Base-by-base conservation (phyloP, 1,140 invertebrate genomes). In the Drosophila triauraria region DNA sequence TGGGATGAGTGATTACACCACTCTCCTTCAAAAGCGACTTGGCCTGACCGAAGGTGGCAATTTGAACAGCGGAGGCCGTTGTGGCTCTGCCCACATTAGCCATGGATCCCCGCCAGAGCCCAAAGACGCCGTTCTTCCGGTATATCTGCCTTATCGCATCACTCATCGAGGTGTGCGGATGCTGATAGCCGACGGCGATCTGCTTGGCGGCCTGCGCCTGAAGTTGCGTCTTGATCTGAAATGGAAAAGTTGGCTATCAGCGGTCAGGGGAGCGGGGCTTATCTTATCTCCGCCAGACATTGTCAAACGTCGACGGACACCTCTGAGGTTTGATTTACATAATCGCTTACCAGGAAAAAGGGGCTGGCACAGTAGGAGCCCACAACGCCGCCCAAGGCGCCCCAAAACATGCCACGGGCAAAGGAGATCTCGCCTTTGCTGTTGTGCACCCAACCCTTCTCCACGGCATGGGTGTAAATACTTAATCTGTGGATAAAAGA, bases 111-210 rank as follows among this genome's bases (percentile, higher is more conserved):
- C 97, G 94, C 94, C 96, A 98, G 2, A 98, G 86, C 15, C 97
- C 96, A 72, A 92, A 93, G 54, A 96, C 90, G 20, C 98, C 98
- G 88, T 96, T 94, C 46, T 95, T 93, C 17, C 86, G 93, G 92
- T 96, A 97, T 61, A 98, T 95, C 56, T 94, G 93, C 48, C 76
- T 85, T 1, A 98, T 93, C 0, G 97, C 98, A 48, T 94, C 91
- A 10, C 94, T 87, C 75, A 97, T 96, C 10, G 96, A 95, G 10
- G 93, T 92, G 87, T 98, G 96, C 15, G 94, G 91, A 88, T 98
- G 98, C 85, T 99, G 98, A 93, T 96, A 95, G 0, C 98, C 98
- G 2, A 99, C 98, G n/a, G 98, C 97, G 75, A 98, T 98, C 12
- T 94, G 93, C 48, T 94, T 93, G 4, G 95, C 95, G 1, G 96